Conservation (phyloP, 1,140 invertebrate genomes). For the Eueides isabella region DNA sequence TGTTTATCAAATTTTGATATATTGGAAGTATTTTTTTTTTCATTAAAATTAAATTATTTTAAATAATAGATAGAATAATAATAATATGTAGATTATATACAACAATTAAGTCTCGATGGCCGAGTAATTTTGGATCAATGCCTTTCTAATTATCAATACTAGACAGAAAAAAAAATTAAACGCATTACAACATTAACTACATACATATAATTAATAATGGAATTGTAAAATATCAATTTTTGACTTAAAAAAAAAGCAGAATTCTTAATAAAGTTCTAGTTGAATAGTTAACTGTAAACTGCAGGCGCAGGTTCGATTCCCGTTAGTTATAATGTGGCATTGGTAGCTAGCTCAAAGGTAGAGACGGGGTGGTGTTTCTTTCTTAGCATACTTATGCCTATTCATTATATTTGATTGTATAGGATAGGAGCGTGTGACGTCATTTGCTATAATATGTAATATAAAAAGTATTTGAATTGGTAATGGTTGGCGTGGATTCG, state of each 20-base stretch:
- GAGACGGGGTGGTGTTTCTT: conserved; percentile 40
- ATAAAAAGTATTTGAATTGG: too few relatives aligned
- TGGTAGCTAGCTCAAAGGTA: conserved; percentile 27
- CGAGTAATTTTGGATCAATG: conserved; percentile 19
- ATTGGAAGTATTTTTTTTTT: too few relatives aligned
- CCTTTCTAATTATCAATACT: conserved; percentile 20
- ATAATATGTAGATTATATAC: conserved; percentile 25
- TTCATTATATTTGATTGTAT: conserved; percentile 45
- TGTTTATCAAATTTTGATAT: too few relatives aligned
- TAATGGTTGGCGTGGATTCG: too few relatives aligned
- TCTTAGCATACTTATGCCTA: conserved; percentile 47
- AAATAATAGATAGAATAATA: not conserved
- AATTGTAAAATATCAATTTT: conserved; percentile 20
- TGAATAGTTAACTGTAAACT: conserved; percentile 7
- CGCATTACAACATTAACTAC: conserved; percentile 13
- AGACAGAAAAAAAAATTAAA: conserved; percentile 15
- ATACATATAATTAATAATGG: conserved; percentile 17
- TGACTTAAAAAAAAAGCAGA: not conserved
- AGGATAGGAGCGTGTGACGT: conserved; percentile 29
- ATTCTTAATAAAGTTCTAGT: conserved; percentile 2
- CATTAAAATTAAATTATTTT: too few relatives aligned
- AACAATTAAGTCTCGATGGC: not conserved
- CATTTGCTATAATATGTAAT: not conserved
- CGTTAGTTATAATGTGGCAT: conserved; percentile 15
- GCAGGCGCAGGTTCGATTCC: not conserved